phyloP scores from a whole-genome alignment of 2,888 invertebrate genomes.

The Tachina fera region DNA sequence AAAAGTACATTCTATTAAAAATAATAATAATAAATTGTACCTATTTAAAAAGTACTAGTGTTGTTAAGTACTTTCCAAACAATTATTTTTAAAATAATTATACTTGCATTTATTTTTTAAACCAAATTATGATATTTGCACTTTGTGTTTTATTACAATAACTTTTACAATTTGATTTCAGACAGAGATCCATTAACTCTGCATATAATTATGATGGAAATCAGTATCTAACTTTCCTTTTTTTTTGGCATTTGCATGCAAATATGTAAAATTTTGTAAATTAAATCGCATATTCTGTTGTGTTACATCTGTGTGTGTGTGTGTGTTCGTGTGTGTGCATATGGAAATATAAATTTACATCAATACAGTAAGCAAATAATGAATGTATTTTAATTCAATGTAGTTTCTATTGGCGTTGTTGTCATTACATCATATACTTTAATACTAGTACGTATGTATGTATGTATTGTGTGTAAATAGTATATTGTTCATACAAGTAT shows the following conservation, averaged over 20 bases:
- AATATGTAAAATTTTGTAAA: conserved; percentile 38
- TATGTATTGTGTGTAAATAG: conserved; percentile 19
- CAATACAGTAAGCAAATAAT: conserved; percentile 38
- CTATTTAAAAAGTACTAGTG: too few relatives aligned
- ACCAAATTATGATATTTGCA: too few relatives aligned
- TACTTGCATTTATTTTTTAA: too few relatives aligned
- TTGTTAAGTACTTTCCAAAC: too few relatives aligned
- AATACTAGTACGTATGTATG: neutral
- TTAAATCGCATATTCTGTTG: conserved; percentile 60
- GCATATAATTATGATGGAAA: neutral
- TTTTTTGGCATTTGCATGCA: neutral
- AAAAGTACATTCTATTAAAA: too few relatives aligned
- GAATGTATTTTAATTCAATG: conserved; percentile 53
- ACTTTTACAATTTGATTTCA: too few relatives aligned
- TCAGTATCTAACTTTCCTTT: neutral
- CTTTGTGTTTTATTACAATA: too few relatives aligned
- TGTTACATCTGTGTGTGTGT: conserved; percentile 35
- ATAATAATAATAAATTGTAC: too few relatives aligned
- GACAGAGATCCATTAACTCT: neutral
- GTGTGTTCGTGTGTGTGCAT: neutral
- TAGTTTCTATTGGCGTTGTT: conserved; percentile 30
- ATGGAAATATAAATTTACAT: conserved; percentile 2
- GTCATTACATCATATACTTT: conserved; percentile 47
- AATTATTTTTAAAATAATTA: too few relatives aligned
- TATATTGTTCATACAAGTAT: conserved; percentile 7